Conservation (phyloP, 1,140 invertebrate genomes). For the Papilio helenus region DNA sequence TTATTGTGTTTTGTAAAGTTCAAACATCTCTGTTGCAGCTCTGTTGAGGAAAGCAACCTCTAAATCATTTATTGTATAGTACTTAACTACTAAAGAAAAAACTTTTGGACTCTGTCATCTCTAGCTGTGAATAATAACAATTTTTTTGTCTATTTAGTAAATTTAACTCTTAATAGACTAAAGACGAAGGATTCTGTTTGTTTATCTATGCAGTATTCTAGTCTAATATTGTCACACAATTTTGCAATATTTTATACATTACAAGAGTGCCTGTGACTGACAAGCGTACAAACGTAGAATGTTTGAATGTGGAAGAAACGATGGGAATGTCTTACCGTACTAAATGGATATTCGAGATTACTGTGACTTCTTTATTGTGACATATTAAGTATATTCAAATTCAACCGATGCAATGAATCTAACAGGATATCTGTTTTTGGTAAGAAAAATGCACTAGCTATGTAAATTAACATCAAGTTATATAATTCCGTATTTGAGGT, state of each 20-base stretch:
- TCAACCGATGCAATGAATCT: neutral
- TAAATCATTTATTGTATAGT: neutral
- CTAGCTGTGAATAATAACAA: too few species aligned
- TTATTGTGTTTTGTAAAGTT: slow-evolving; percentile 5
- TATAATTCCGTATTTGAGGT: neutral
- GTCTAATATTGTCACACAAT: neutral
- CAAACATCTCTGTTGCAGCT: too few species aligned
- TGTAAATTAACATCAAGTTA: neutral
- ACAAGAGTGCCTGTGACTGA: neutral
- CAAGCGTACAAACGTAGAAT: neutral
- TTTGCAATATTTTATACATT: slow-evolving; percentile 14
- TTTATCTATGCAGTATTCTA: neutral
- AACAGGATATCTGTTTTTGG: neutral
- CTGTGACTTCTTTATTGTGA: neutral
- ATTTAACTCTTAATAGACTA: neutral
- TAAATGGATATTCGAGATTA: neutral
- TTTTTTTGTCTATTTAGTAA: neutral
- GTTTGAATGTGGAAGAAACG: slow-evolving; percentile 1
- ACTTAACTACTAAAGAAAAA: neutral
- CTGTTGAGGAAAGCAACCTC: neutral
- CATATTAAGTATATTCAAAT: neutral
- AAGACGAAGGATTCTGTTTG: neutral
- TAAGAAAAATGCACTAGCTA: neutral
- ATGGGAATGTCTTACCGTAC: neutral
- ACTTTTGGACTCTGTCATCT: too few species aligned